Evolutionary conservation across 2,888 invertebrate genomes (phyloP).

Genomic region (Anthophora plumipes): DNA sequence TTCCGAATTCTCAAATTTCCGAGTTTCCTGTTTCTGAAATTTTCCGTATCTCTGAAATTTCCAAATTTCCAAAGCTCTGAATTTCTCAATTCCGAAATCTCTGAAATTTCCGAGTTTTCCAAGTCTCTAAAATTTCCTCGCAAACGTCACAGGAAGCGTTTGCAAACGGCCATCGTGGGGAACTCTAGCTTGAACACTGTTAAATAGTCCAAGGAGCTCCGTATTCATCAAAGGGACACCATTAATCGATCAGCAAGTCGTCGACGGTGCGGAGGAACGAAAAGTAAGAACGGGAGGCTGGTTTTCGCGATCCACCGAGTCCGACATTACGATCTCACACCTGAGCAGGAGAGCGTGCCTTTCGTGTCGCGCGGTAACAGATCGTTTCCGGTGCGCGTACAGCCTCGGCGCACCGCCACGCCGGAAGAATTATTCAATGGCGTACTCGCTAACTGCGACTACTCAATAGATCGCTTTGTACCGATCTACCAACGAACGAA

Average conservation of each 20-base stretch:
- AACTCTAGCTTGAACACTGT: too few species aligned
- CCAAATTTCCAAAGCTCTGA: too few species aligned
- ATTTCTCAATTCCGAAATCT: too few species aligned
- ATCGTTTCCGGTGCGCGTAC: constrained; percentile 76
- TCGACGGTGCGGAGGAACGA: background rate
- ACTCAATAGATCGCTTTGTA: constrained; percentile 60
- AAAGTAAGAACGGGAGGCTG: background rate
- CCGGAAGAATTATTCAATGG: constrained; percentile 77
- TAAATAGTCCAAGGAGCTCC: too few species aligned
- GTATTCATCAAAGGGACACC: background rate
- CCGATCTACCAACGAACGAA: constrained; percentile 38
- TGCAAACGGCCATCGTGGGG: too few species aligned
- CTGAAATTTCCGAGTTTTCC: too few species aligned
- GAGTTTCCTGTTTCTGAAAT: too few species aligned
- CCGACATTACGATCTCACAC: constrained; percentile 66
- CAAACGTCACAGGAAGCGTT: too few species aligned
- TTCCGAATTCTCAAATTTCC: too few species aligned
- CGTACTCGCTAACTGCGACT: constrained; percentile 56
- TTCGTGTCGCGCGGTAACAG: constrained; percentile 75
- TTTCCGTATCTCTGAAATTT: too few species aligned
- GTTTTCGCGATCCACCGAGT: constrained; percentile 43
- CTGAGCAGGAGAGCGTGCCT: constrained; percentile 65
- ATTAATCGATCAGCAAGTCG: background rate
- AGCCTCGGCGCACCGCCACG: constrained; percentile 61
- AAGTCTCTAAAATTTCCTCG: too few species aligned